Conservation (phyloP, 2,888 invertebrate species). For the Ceratothoa steindachneri region DNA sequence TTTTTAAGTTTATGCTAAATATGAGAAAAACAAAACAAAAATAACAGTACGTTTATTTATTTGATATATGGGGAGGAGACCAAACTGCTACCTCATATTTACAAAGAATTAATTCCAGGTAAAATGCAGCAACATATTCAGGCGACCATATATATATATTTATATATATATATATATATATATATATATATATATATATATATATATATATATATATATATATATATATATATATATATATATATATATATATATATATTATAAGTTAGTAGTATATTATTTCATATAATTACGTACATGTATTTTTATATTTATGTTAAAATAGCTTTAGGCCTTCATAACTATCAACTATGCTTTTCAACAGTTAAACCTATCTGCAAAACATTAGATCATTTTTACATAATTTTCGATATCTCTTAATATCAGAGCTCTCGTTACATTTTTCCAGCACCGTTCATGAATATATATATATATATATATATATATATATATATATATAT, state of each 20-base stretch:
- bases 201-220: slow-evolving; percentile 17
- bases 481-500: neutral
- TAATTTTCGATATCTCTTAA: too few relatives aligned
- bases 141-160: slow-evolving; percentile 15
- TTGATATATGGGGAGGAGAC: too few relatives aligned
- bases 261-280: neutral
- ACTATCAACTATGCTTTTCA: neutral
- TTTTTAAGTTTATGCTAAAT: too few relatives aligned
- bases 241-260: neutral
- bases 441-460: too few relatives aligned
- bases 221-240: slow-evolving; percentile 19
- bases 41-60: too few relatives aligned
- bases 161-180: neutral
- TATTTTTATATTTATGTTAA: neutral
- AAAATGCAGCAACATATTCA: too few relatives aligned
- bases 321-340: neutral
- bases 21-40: too few relatives aligned
- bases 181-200: slow-evolving; percentile 24
- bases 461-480: neutral
- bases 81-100: too few relatives aligned
- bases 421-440: too few relatives aligned
- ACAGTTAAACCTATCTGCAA: neutral
- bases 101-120: too few relatives aligned
- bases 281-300: slow-evolving; percentile 2
- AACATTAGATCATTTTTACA: neutral